These are phyloP conservation scores for Microcebus murinus DNA, from an alignment of 2,113 vertebrate species.

Conservation along the genomic window DNA sequence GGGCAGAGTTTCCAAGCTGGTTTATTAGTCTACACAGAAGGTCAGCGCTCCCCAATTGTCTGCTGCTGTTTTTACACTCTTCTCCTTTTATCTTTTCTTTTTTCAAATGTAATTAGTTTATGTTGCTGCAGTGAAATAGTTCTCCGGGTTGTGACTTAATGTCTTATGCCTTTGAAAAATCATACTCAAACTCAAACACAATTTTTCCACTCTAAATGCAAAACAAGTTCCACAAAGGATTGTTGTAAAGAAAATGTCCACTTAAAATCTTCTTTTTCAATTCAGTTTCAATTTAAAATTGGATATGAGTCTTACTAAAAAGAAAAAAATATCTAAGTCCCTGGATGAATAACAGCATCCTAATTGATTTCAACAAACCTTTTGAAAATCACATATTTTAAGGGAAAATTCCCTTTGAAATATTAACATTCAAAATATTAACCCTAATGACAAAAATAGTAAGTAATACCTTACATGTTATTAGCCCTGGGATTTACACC, in stretches of 20 bases:
- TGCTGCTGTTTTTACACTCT: background rate
- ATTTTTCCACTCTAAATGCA: background rate
- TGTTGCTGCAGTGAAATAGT: background rate
- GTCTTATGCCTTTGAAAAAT: background rate
- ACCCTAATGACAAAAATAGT: background rate
- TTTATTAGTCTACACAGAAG: background rate
- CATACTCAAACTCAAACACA: background rate
- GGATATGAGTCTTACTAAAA: background rate
- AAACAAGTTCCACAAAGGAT: background rate
- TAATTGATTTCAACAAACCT: background rate
- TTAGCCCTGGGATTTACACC: background rate
- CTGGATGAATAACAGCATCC: background rate
- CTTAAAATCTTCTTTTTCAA: background rate
- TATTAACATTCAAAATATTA: background rate
- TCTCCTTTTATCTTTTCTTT: background rate
- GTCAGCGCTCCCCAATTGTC: background rate
- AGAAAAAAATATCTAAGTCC: background rate
- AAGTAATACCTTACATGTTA: background rate
- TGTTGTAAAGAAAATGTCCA: background rate
- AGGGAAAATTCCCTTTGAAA: constrained; percentile 1
- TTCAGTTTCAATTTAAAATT: background rate
- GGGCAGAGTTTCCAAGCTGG: background rate
- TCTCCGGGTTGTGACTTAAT: background rate
- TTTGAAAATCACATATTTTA: background rate
- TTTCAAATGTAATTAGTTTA: background rate